Conservation (phyloP, 2,113 vertebrate species). For the Silurus meridionalis region DNA sequence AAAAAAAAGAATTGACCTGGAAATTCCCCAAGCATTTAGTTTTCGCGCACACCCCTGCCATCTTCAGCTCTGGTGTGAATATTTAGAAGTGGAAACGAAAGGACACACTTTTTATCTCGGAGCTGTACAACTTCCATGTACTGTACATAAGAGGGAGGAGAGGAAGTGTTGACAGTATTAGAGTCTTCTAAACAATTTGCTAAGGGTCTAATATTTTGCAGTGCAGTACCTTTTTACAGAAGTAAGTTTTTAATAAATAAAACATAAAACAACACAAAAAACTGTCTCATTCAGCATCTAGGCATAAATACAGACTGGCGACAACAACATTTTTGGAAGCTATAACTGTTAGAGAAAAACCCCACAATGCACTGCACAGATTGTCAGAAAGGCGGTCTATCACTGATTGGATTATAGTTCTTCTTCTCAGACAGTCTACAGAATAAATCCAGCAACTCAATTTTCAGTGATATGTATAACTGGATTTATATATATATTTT, state of each 20-base stretch:
- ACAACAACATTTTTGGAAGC: background rate
- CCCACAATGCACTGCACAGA: background rate
- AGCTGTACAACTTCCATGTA: conserved; percentile 62
- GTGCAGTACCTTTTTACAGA: background rate
- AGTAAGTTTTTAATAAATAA: background rate
- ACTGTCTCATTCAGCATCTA: background rate
- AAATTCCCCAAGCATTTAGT: conserved; percentile 55
- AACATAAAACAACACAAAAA: background rate
- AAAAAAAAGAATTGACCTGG: conserved; percentile 51
- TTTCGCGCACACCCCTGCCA: conserved; percentile 36
- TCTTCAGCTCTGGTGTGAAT: conserved; percentile 67
- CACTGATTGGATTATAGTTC: background rate
- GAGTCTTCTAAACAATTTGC: background rate
- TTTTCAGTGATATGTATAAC: background rate
- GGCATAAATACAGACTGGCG: background rate
- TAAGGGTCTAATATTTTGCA: background rate
- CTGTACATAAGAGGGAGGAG: background rate
- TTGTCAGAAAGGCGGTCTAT: background rate
- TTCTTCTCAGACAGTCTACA: background rate
- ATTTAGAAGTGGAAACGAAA: conserved; percentile 69
- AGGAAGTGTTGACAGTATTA: background rate
- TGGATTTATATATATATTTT: background rate
- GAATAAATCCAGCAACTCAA: conserved; percentile 1
- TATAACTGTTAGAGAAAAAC: background rate
- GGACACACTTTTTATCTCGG: conserved; percentile 64